A percentile compares a stretch with the other conserved stretches of the same genome.
These are phyloP conservation scores for Corythoichthys intestinalis DNA, from an alignment of 2,113 vertebrate genomes.

Conservation along the genomic window DNA sequence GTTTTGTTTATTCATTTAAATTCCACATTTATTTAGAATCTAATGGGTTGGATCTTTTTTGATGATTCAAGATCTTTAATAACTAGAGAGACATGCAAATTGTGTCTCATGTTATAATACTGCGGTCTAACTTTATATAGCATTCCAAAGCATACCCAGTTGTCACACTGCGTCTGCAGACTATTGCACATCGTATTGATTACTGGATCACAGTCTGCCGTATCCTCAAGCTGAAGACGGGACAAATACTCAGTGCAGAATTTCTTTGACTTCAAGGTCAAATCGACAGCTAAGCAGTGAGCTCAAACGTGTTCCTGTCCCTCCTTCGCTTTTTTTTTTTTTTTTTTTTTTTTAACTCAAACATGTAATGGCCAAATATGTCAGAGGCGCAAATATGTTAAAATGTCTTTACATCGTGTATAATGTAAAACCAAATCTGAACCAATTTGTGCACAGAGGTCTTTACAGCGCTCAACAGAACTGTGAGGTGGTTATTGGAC, in stretches of 20 bases:
- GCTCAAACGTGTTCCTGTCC: neutral
- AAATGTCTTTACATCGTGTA: neutral
- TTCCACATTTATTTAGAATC: neutral
- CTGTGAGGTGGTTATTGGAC: too few relatives aligned
- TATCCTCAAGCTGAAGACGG: conserved; percentile 33
- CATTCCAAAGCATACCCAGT: neutral
- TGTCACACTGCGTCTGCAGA: conserved; percentile 6
- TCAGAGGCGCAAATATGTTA: neutral
- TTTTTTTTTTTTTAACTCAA: neutral
- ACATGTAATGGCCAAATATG: neutral
- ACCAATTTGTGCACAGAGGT: neutral
- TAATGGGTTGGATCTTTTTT: neutral
- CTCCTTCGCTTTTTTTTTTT: neutral
- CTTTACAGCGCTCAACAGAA: too few relatives aligned
- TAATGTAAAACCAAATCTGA: neutral
- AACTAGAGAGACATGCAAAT: neutral
- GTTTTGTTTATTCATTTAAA: conserved; percentile 15
- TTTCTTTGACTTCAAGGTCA: conserved; percentile 43
- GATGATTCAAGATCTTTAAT: neutral
- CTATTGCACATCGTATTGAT: conserved; percentile 50
- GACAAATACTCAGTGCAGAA: conserved; percentile 18
- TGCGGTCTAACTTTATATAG: neutral
- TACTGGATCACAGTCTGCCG: conserved; percentile 37
- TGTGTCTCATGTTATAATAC: neutral
- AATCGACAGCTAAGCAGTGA: neutral